Conservation (phyloP, 2,797 vertebrate genomes). For the Phylloscopus collybita region DNA sequence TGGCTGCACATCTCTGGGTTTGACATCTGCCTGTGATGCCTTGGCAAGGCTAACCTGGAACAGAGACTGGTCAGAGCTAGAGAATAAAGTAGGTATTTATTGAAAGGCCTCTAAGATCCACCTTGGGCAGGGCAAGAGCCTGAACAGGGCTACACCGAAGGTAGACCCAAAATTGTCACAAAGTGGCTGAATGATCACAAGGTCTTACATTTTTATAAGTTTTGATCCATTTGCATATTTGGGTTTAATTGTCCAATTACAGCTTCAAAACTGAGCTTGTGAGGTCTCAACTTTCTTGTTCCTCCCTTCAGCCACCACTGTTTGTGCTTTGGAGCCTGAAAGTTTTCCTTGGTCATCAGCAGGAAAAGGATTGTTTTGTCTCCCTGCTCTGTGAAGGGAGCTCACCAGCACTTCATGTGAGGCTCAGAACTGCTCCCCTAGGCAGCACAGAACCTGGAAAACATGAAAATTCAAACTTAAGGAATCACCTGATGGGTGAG, state of each 20-base stretch:
- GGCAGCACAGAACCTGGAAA: background rate
- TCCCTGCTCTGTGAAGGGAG: background rate
- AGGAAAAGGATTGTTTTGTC: background rate
- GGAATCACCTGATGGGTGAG: background rate
- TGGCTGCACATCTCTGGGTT: background rate
- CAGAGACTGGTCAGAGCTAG: background rate
- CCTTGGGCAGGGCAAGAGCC: background rate
- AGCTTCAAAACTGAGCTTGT: background rate
- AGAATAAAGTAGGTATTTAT: background rate
- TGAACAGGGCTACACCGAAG: background rate
- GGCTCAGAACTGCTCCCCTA: background rate
- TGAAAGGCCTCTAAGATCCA: background rate
- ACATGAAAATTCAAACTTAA: background rate
- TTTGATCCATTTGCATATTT: background rate
- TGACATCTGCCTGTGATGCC: background rate
- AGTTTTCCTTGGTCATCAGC: background rate
- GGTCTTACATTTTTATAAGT: background rate
- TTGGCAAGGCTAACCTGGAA: background rate
- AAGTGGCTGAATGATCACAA: rapidly evolving
- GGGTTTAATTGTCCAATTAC: background rate
- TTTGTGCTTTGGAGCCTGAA: background rate
- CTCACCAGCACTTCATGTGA: background rate
- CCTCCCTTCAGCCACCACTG: background rate
- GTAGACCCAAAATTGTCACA: background rate
- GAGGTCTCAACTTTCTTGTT: background rate